These are phyloP conservation scores for Seriola aureovittata DNA, from an alignment of 2,113 vertebrate genomes.

Conservation along the genomic window DNA sequence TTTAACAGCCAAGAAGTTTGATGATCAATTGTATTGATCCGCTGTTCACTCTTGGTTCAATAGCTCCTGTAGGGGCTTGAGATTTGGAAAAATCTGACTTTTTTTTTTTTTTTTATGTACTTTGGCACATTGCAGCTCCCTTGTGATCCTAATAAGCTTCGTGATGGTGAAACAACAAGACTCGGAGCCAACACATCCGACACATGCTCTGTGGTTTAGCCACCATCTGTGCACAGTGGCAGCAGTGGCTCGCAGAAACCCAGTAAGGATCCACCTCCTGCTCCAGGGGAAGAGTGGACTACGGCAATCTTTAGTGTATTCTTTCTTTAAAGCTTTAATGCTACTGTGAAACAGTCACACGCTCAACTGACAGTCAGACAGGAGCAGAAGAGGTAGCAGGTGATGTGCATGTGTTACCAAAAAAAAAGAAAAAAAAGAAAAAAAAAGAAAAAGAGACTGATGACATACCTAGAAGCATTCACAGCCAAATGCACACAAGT, in stretches of 20 bases:
- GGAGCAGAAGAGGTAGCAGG: not conserved
- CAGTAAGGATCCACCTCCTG: constrained; percentile 56
- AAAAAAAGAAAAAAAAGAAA: not conserved
- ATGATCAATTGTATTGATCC: constrained; percentile 36
- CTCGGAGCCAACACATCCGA: constrained; percentile 53
- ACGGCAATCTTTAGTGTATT: constrained; percentile 35
- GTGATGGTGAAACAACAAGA: constrained; percentile 53
- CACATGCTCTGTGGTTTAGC: constrained; percentile 75
- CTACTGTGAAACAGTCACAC: constrained; percentile 20
- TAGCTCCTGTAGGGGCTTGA: constrained; percentile 1
- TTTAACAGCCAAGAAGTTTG: constrained; percentile 9
- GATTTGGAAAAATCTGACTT: constrained; percentile 6
- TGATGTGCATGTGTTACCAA: not conserved
- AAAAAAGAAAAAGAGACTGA: not conserved
- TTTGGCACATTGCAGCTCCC: constrained; percentile 14
- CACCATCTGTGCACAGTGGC: constrained; percentile 77
- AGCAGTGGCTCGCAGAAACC: constrained; percentile 39
- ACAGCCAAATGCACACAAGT: constrained; percentile 9
- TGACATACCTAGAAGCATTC: not conserved
- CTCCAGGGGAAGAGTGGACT: constrained; percentile 28
- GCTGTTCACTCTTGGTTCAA: constrained; percentile 4
- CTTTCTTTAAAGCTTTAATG: constrained; percentile 14
- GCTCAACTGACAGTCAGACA: constrained; percentile 1
- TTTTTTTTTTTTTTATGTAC: constrained; percentile 14
- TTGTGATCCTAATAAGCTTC: constrained; percentile 43